Base-by-base conservation (phyloP, 1,140 invertebrate species). In the Myzus persicae region DNA sequence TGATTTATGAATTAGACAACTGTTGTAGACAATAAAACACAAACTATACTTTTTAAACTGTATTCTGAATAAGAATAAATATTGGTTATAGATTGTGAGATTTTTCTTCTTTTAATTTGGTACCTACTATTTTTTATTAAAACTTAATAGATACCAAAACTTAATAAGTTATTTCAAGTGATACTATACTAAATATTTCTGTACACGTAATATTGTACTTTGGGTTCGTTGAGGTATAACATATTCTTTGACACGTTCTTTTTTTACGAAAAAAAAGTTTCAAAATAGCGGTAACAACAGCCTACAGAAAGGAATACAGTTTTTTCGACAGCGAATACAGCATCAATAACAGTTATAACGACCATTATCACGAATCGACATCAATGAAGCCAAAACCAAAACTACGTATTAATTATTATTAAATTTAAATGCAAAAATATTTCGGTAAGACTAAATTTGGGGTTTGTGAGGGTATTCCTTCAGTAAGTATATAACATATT, bases 1-100 rank as follows among this genome's bases (percentile, higher is more conserved):
- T n/a, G n/a, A n/a, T 76, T n/a, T 76, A 76, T n/a, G 59, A 76
- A 76, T 76, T 76, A 76, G n/a, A n/a, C 31, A 36, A 76, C 59
- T 76, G 59, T 76, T n/a, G 31, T 20, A n/a, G 59, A 76, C 31
- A 36, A 67, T 76, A 76, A 76, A n/a, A 76, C 14, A 76, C 14
- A n/a, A 1, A 20, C 1, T 76, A 76, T 76, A 14, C 18, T n/a
- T 76, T 54, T 76, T 76, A 18, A n/a, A 76, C 20, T 76, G 0
- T 76, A 0, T 76, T 76, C n/a, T n/a, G 14, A 18, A 76, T 31
- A 18, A 67, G 0, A 18, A 67, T n/a, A 76, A 76, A 76, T 31
- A 67, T 76, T n/a, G 59, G n/a, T n/a, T 76, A n/a, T 76, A n/a
- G 31, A 67, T n/a, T 67, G 59, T 67, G 31, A 76, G 59, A 4